A percentile compares a stretch with the other conserved stretches of the same genome.
Evolutionary conservation across 1,140 invertebrate genomes (phyloP).

Genomic region (Papilio polyxenes): DNA sequence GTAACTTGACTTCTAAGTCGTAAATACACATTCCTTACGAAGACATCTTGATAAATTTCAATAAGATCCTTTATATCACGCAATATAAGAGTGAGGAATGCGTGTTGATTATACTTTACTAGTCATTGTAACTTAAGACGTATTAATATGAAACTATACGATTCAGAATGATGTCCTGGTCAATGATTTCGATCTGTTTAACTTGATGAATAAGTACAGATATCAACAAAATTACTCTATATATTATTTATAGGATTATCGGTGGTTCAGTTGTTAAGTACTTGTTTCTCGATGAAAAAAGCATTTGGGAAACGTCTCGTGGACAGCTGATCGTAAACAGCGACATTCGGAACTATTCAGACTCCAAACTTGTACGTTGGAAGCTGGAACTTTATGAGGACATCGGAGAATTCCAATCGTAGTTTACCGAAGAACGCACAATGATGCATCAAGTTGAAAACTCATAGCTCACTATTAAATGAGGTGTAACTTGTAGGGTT

Average conservation of each 20-base stretch:
- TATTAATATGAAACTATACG: no score
- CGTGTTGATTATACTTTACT: not conserved
- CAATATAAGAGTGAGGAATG: not conserved
- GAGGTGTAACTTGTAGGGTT: not conserved
- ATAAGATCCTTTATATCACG: not conserved
- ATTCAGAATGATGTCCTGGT: no score
- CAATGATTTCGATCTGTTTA: no score
- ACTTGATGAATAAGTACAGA: no score
- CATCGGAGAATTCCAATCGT: slow-evolving; percentile 32
- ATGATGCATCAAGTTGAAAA: not conserved
- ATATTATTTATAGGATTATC: no score
- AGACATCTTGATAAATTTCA: slow-evolving; percentile 21
- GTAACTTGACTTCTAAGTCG: slow-evolving; percentile 22
- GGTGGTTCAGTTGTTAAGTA: no score
- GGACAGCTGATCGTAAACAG: not conserved
- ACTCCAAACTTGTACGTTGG: not conserved
- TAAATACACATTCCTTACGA: not conserved
- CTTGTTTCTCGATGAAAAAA: not conserved
- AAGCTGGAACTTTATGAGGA: slow-evolving; percentile 17
- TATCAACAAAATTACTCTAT: no score
- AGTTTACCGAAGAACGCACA: slow-evolving; percentile 7
- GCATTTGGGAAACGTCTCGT: not conserved
- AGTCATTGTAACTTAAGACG: no score
- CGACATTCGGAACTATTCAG: slow-evolving; percentile 6
- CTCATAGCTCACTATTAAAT: not conserved